These are phyloP conservation scores for Albula goreensis DNA, from an alignment of 2,113 vertebrate species.

Conservation along the genomic window DNA sequence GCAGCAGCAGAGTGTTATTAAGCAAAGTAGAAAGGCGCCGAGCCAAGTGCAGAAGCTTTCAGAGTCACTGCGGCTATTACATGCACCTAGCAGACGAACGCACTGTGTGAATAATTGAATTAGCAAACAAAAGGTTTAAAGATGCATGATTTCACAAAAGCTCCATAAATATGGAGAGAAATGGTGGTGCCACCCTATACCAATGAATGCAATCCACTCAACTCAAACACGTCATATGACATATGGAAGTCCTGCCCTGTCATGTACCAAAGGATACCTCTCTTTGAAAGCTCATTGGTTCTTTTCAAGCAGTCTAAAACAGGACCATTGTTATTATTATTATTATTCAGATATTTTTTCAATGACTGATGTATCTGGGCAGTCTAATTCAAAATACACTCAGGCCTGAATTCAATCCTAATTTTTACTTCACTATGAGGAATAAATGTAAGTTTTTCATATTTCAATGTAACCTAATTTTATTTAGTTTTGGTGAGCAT, in stretches of 20 bases:
- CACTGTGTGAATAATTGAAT: not conserved
- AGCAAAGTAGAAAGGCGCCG: conserved; percentile 2
- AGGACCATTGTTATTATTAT: too few species aligned
- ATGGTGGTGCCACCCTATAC: conserved; percentile 10
- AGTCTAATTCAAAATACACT: not conserved
- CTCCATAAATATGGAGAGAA: conserved; percentile 19
- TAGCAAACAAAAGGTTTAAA: not conserved
- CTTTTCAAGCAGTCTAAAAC: too few species aligned
- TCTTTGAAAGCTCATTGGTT: too few species aligned
- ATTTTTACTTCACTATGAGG: not conserved
- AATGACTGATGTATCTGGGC: too few species aligned
- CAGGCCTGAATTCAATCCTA: not conserved
- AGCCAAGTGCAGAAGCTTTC: not conserved
- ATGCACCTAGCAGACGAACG: not conserved
- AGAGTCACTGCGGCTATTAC: not conserved
- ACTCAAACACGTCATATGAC: not conserved
- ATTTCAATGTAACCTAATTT: not conserved
- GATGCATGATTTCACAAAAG: not conserved
- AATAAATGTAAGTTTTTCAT: not conserved
- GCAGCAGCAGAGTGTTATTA: not conserved
- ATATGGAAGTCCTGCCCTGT: too few species aligned
- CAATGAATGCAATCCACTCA: not conserved
- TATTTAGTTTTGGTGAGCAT: not conserved
- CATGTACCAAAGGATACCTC: too few species aligned
- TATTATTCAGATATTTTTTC: too few species aligned